phyloP scores from a whole-genome alignment of 2,888 invertebrate species.

The Ennomos erosarius region DNA sequence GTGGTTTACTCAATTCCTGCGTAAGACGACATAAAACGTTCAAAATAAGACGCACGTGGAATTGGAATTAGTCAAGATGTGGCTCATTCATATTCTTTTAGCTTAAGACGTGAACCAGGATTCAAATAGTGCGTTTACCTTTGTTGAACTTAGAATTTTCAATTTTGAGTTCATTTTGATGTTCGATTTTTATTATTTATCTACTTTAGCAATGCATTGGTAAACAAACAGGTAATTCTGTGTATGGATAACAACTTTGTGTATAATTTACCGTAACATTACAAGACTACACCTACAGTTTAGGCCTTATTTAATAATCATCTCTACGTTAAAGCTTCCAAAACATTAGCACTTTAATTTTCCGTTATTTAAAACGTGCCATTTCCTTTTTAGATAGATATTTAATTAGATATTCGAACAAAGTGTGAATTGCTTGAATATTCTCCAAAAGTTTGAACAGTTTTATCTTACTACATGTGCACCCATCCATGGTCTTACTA shows the following conservation, averaged over 20 bases:
- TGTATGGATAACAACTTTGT: too few relatives aligned
- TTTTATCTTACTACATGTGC: too few relatives aligned
- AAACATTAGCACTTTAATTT: constrained; percentile 3
- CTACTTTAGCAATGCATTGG: too few relatives aligned
- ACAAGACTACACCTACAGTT: not conserved
- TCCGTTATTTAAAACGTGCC: constrained; percentile 10
- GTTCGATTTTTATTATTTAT: too few relatives aligned
- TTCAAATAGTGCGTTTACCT: constrained; percentile 25
- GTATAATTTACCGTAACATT: constrained; percentile 1
- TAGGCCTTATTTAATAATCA: not conserved
- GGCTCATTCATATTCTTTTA: constrained; percentile 33
- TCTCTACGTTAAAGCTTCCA: not conserved
- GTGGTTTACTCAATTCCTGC: constrained; percentile 41
- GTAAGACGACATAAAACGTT: constrained; percentile 35
- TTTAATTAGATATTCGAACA: constrained; percentile 8
- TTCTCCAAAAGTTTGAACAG: not conserved
- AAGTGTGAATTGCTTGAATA: not conserved
- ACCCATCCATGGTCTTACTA: too few relatives aligned
- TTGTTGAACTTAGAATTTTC: not conserved
- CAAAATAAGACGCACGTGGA: constrained; percentile 31
- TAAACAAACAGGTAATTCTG: too few relatives aligned
- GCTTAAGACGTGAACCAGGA: constrained; percentile 35
- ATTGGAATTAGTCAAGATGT: constrained; percentile 29
- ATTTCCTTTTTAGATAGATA: constrained; percentile 9
- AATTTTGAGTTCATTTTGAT: too few relatives aligned